Base-by-base conservation (phyloP, 2,888 invertebrate genomes). In the Eretmocerus hayati region DNA sequence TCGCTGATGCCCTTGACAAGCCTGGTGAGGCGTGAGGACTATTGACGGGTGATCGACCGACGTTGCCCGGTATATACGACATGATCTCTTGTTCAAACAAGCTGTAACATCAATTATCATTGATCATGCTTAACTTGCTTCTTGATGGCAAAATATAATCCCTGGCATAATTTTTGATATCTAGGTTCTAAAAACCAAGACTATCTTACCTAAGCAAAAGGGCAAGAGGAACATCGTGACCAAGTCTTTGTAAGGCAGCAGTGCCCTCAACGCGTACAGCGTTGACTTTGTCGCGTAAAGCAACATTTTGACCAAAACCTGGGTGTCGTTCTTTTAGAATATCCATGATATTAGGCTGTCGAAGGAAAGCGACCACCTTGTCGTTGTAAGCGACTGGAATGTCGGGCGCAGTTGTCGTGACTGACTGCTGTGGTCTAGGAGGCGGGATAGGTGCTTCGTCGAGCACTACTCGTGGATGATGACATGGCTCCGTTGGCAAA, bases 51-150 rank as follows among this genome's bases (percentile, higher is more conserved):
- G 77, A 79, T 59, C 76, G 65, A 21, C 69, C 71, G 59, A 71
- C 69, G 39, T 70, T 72, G 4, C 72, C 69, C 55, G 91, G 94
- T 66, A 94, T 89, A 75, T 93, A 94, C 62, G 92, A 92, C 94
- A 95, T 93, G 67, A 95, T 94, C 80, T 95, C 94, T 79, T 95
- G 90, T 75, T 96, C 95, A 78, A 95, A 94, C 65, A 94, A 83
- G 80, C 95, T 95, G 80, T 39, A 78, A 77, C 56, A 23, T 35
- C 37, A 3, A 33, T 23, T 40, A 30, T 31, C 35, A 31, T n/a
- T n/a, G n/a, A n/a, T n/a, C n/a, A n/a, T n/a, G n/a, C n/a, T n/a
- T n/a, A n/a, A n/a, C n/a, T n/a, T n/a, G n/a, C 26, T 26, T 6
- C 26, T 26, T 11, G 26, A 26, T 26, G 6, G 26, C 6, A 11